A percentile compares a stretch with the other conserved stretches of the same genome.
Evolutionary conservation across 2,113 vertebrate species (phyloP).

Genomic region (Paratilapia polleni): DNA sequence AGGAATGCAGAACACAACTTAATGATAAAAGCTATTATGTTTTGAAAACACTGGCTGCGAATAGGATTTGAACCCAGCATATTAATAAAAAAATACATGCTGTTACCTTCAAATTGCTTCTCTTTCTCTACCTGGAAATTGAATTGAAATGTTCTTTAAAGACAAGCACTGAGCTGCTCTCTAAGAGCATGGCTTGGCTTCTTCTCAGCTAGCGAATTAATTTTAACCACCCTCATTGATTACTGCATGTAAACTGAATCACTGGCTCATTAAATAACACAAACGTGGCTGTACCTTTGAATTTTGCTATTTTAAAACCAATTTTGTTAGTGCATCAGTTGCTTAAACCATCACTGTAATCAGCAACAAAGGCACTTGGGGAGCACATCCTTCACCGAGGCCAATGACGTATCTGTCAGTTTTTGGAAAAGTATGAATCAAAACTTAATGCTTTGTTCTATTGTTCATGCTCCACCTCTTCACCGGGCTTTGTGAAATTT

Average conservation of each 20-base stretch:
- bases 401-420: not conserved
- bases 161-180: not conserved
- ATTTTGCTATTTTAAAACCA: not conserved
- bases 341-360: not conserved
- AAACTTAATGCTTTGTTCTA: not conserved
- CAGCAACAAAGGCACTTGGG: not conserved
- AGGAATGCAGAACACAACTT: not conserved
- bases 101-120: not conserved
- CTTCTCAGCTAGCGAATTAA: not conserved
- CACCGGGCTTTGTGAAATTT: no score
- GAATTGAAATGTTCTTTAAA: constrained; percentile 8
- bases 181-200: not conserved
- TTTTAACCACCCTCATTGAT: not conserved
- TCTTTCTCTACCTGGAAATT: not conserved
- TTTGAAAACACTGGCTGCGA: not conserved
- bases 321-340: not conserved
- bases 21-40: not conserved
- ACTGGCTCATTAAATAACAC: not conserved
- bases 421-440: not conserved
- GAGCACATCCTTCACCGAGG: not conserved
- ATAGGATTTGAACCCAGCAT: not conserved
- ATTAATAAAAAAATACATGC: not conserved
- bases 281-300: not conserved
- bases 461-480: not conserved
- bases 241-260: not conserved